Conservation (phyloP, 2,888 invertebrate species). For the Charanyca ferruginea region DNA sequence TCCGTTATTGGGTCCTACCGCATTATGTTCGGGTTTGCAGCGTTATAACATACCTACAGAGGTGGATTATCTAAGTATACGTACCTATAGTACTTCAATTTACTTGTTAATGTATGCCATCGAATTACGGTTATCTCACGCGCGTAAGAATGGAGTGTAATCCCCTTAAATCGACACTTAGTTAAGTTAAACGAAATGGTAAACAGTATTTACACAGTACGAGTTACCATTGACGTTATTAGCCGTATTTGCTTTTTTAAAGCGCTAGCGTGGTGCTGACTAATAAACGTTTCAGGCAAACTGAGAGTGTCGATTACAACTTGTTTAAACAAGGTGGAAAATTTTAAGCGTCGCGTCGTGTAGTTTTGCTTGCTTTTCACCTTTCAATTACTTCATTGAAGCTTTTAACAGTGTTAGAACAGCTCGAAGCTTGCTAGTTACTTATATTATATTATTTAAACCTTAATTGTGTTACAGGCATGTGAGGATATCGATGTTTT, state of each 20-base stretch:
- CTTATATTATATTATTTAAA: conserved; percentile 27
- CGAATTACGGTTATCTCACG: conserved; percentile 79
- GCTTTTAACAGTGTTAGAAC: conserved; percentile 29
- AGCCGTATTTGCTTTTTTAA: conserved; percentile 57
- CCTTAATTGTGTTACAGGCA: conserved; percentile 23
- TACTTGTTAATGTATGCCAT: conserved; percentile 80
- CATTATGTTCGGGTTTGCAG: conserved; percentile 80
- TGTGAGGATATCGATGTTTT: neutral
- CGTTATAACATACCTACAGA: conserved; percentile 74
- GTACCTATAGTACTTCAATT: conserved; percentile 71
- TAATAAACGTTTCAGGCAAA: conserved; percentile 49
- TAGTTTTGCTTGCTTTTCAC: conserved; percentile 35
- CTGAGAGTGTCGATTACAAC: conserved; percentile 45
- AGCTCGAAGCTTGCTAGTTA: neutral
- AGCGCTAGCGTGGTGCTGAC: conserved; percentile 42
- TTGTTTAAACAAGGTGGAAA: conserved; percentile 46
- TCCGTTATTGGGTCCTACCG: conserved; percentile 85
- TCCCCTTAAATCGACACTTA: conserved; percentile 73
- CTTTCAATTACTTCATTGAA: conserved; percentile 51
- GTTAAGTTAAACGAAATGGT: conserved; percentile 71
- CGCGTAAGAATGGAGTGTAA: conserved; percentile 74
- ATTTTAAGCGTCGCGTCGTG: conserved; percentile 23
- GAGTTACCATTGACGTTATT: conserved; percentile 57
- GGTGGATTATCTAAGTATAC: conserved; percentile 71
- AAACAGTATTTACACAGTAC: conserved; percentile 66